Base-by-base conservation (phyloP, 2,888 invertebrate genomes). In the Embidobia sp. region DNA sequence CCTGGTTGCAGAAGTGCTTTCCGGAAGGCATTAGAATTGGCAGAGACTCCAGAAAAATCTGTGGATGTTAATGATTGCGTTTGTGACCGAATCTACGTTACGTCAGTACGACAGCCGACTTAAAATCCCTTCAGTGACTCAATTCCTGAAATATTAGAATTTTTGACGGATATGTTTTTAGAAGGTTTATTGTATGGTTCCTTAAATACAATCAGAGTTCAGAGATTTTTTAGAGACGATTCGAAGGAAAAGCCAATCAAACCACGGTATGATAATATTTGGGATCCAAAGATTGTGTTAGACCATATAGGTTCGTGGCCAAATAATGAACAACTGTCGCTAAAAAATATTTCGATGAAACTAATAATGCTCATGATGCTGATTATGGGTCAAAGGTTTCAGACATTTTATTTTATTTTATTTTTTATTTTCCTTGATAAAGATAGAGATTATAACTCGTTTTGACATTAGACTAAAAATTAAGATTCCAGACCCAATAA, bases 211-310 rank as follows among this genome's bases (percentile, higher is more conserved):
- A 19, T 31, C 2, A 57, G 49, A 6, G 63, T 81, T 8, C 77
- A 73, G 35, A 69, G 80, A 40, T 77, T 80, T 64, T 78, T 79
- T 10, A 63, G 33, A 15, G 77, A 78, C 0, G 26, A 76, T 1
- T 59, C 11, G 0, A 74, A 57, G 29, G 6, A 46, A 0, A 64
- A 40, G 49, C 78, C 78, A 8, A 2, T 33, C 0, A 75, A 51
- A 18, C 67, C 75, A 3, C 67, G 69, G 26, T 80, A 80, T 11
- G 26, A 78, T 13, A 40, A 44, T 8, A 72, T 75, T n/a, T 79
- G 73, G 75, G 51, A 80, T 33, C 77, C 77, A 1, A 75, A 61
- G 13, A 26, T 69, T 7, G 72, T 78, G 1, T 15, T 76, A 15
- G 53, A 73, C 42, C 48, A 70, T 27, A 59, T 57, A 0, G 10